Evolutionary conservation across 2,888 invertebrate genomes (phyloP).

Genomic region (Ashinkailepas kermadecensis): DNA sequence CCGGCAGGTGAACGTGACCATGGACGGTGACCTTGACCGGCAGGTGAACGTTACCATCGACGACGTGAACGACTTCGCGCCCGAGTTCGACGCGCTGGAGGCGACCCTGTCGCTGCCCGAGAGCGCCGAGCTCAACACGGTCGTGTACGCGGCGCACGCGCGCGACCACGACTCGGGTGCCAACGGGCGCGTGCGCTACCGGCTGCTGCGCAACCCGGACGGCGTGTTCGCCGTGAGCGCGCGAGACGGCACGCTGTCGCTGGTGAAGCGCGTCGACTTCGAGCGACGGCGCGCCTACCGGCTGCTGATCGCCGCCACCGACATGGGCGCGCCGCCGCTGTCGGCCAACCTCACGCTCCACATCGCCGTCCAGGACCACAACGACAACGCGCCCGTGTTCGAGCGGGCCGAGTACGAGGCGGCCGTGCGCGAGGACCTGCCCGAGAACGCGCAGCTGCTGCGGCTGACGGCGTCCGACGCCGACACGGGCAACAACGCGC

Average conservation of each 20-base stretch:
- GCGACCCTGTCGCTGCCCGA: slow-evolving; percentile 87
- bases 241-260: slow-evolving; percentile 61
- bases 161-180: slow-evolving; percentile 77
- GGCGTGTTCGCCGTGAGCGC: slow-evolving; percentile 33
- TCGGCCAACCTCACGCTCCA: slow-evolving; percentile 72
- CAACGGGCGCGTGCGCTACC: slow-evolving; percentile 72
- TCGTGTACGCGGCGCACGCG: slow-evolving; percentile 83
- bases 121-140: slow-evolving; percentile 68
- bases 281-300: slow-evolving; percentile 78
- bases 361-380: slow-evolving; percentile 86
- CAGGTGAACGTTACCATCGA: slow-evolving; percentile 41
- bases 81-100: slow-evolving; percentile 71
- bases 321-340: slow-evolving; percentile 68
- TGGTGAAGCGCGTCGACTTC: slow-evolving; percentile 73
- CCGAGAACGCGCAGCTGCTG: slow-evolving; percentile 64
- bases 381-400: slow-evolving; percentile 81
- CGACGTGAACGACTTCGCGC: slow-evolving; percentile 92
- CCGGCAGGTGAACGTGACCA: not conserved
- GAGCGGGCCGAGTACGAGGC: slow-evolving; percentile 61
- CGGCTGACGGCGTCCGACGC: slow-evolving; percentile 71
- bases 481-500: slow-evolving; percentile 90
- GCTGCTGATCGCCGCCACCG: slow-evolving; percentile 74
- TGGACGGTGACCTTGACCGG: not conserved
- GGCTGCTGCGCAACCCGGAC: slow-evolving; percentile 31
- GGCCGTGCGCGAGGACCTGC: slow-evolving; percentile 71